A percentile compares a stretch with the other conserved stretches of the same genome.
phyloP scores from a whole-genome alignment of 2,888 invertebrate genomes.

The Leptinotarsa haldemani region DNA sequence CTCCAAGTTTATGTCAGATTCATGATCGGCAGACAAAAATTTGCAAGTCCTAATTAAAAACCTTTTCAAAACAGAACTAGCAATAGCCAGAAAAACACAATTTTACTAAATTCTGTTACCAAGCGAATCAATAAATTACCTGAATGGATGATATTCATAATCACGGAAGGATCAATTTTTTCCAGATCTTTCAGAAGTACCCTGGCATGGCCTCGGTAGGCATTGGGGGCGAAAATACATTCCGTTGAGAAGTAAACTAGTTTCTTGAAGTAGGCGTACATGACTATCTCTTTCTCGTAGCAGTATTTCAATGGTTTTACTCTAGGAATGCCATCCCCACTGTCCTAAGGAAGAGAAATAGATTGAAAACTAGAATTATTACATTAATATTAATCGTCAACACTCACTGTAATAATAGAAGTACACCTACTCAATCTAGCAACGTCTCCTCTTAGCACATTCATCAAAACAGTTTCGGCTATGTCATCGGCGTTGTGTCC shows the following conservation, averaged over 20 bases:
- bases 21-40: no score
- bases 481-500: slow-evolving; percentile 98
- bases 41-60: neutral
- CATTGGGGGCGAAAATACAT: slow-evolving; percentile 98
- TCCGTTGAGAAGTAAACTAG: slow-evolving; percentile 98
- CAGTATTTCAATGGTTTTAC: slow-evolving; percentile 97
- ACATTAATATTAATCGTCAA: neutral
- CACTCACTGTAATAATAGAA: slow-evolving; percentile 84
- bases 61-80: neutral
- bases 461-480: slow-evolving; percentile 98
- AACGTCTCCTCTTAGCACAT: slow-evolving; percentile 95
- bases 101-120: no score
- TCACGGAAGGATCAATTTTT: slow-evolving; percentile 89
- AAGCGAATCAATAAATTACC: slow-evolving; percentile 66
- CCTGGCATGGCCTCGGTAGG: slow-evolving; percentile 93
- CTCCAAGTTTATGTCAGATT: no score
- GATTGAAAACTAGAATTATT: neutral
- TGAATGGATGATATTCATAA: slow-evolving; percentile 94
- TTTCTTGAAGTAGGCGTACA: slow-evolving; percentile 98
- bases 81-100: neutral
- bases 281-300: slow-evolving; percentile 99
- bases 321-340: slow-evolving; percentile 86
- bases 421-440: slow-evolving; percentile 94
- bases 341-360: slow-evolving; percentile 69
- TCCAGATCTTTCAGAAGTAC: slow-evolving; percentile 94